Evolutionary conservation across 2,113 vertebrate species (phyloP), one percentile per base, ranked within the genome.

Genomic region (Sarotherodon lohbergeri): DNA sequence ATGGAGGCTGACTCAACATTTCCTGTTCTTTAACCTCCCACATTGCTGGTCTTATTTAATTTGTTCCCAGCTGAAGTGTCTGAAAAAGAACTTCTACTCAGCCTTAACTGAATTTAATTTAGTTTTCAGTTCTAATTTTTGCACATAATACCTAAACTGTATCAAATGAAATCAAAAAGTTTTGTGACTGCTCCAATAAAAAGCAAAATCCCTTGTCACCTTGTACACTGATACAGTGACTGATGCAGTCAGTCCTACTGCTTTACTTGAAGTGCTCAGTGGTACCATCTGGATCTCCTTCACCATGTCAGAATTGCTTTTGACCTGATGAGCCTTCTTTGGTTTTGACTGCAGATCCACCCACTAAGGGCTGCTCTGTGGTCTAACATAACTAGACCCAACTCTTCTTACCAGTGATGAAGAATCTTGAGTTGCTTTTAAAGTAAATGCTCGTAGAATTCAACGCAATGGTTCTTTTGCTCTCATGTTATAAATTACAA

Each of bases 311-410:
- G 46, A 78, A n/a, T 9, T 19, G 43, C 27, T 50, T 19, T 32
- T 78, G 27, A 52, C 14, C 10, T 0, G 0, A 78, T 19, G 27
- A 78, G 46, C 2, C 4, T 13, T 4, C 27, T 50, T 78, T 1
- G 2, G 27, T 34, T 3, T 8, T 52, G 46, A n/a, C 46, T 78
- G 46, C 73, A 78, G 9, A 0, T 78, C 48, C 73, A 52, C 29
- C 73, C 17, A 34, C 46, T 78, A 19, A 52, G 0, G 16, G 29
- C 17, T 34, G 46, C 43, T 78, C 43, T 34, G 24, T 1, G 1
- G 71, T 29, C 71, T 17, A 43, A 29, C 68, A 46, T 73, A 2
- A 73, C 22, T 73, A 1, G 13, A 46, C 39, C 68, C 22, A 73
- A 27, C 68, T 73, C 68, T 73, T 73, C 22, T 48, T 48, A 76